These are phyloP conservation scores for Cephus cinctus DNA, from an alignment of 1,140 invertebrate species.

Conservation along the genomic window DNA sequence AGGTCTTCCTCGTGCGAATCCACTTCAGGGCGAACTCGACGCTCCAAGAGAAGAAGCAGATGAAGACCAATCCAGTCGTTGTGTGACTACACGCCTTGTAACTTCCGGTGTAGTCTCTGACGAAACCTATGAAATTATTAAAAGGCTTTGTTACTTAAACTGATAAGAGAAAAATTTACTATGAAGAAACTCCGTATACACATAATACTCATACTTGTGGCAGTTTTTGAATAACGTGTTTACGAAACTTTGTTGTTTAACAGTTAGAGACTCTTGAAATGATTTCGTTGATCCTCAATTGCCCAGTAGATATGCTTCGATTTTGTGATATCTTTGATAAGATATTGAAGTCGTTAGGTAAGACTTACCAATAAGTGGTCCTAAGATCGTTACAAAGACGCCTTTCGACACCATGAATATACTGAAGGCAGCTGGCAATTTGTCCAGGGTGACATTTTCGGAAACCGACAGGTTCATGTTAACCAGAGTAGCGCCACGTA, in stretches of 20 bases:
- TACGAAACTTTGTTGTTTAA: no score
- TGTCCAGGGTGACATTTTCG: conserved; percentile 71
- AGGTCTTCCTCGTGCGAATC: background rate
- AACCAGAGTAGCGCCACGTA: conserved; percentile 70
- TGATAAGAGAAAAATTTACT: conserved; percentile 4
- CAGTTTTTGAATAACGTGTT: no score
- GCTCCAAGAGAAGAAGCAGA: conserved; percentile 66
- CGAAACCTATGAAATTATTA: conserved; percentile 59
- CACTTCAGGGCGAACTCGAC: conserved; percentile 62
- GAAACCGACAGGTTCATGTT: conserved; percentile 75
- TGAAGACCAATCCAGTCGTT: conserved; percentile 67
- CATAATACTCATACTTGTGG: no score
- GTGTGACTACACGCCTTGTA: conserved; percentile 71
- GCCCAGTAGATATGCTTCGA: no score
- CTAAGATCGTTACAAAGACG: conserved; percentile 66
- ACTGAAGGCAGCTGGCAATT: conserved; percentile 72
- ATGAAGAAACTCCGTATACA: no score
- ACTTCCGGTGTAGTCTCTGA: conserved; percentile 67
- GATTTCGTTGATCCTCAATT: no score
- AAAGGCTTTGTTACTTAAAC: conserved; percentile 9
- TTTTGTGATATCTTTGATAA: no score
- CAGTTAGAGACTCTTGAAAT: no score
- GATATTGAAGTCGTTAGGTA: no score
- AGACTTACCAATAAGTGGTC: conserved; percentile 69
- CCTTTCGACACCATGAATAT: conserved; percentile 77